A percentile compares a stretch with the other conserved stretches of the same genome.
These are phyloP conservation scores for Frieseomelitta varia DNA, from an alignment of 1,140 invertebrate species.

Conservation along the genomic window DNA sequence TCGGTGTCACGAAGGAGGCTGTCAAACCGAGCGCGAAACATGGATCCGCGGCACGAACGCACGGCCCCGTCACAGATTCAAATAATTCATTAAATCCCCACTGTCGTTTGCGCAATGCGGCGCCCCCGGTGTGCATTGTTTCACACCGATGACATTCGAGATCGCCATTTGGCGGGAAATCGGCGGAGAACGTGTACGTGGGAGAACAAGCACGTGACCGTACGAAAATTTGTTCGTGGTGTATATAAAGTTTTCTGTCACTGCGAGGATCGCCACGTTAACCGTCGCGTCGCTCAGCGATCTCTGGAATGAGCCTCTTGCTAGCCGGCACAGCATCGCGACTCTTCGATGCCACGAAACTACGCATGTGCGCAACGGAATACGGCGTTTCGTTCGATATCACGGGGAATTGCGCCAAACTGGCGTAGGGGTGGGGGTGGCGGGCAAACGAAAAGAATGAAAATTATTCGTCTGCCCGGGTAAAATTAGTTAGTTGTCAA, in stretches of 20 bases:
- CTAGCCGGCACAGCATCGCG: background rate
- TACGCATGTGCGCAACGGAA: conserved; percentile 17
- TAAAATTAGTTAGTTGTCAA: conserved; percentile 6
- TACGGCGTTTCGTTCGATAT: conserved; percentile 51
- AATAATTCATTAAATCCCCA: conserved; percentile 24
- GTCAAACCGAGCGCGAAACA: conserved; percentile 5
- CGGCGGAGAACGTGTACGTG: background rate
- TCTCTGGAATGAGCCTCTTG: conserved; percentile 13
- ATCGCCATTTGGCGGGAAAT: conserved; percentile 22
- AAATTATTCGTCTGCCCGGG: background rate
- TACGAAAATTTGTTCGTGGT: background rate
- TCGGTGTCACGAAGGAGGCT: conserved; percentile 5
- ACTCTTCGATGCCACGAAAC: background rate
- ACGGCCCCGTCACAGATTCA: conserved; percentile 15
- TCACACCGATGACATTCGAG: background rate
- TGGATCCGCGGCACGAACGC: conserved; percentile 7
- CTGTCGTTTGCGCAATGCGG: conserved; percentile 43
- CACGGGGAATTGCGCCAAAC: conserved; percentile 35
- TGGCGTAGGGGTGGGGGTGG: background rate
- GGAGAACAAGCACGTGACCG: conserved; percentile 11
- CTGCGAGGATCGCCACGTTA: background rate
- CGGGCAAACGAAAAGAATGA: conserved; percentile 14
- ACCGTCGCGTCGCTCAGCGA: conserved; percentile 18
- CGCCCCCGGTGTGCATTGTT: background rate
- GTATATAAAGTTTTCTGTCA: background rate